A percentile compares a stretch with the other conserved stretches of the same genome.
phyloP scores from a whole-genome alignment of 2,113 vertebrate species.

The Syngnathus typhle region DNA sequence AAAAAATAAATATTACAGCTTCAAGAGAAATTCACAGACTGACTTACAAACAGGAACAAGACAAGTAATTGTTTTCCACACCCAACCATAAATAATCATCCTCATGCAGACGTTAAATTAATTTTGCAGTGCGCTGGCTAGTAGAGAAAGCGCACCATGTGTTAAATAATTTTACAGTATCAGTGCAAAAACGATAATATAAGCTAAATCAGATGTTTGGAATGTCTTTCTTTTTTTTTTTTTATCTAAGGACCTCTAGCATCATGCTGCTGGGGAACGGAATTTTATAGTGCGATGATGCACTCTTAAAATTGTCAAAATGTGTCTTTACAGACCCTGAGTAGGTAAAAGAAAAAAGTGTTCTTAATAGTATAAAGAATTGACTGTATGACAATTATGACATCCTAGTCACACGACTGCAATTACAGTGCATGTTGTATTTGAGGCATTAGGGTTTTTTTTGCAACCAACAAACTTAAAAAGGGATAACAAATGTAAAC shows the following conservation, averaged over 20 bases:
- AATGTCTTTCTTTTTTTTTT: constrained; percentile 36
- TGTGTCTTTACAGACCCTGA: constrained; percentile 10
- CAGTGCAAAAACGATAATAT: constrained; percentile 51
- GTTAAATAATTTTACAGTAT: constrained; percentile 46
- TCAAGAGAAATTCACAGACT: constrained; percentile 55
- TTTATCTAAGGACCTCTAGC: constrained; percentile 16
- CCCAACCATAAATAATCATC: constrained; percentile 47
- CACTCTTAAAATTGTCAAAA: constrained; percentile 31
- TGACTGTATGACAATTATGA: constrained; percentile 4
- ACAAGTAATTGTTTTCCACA: constrained; percentile 20
- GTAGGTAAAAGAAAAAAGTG: background rate
- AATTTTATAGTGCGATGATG: constrained; percentile 32
- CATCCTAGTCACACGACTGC: constrained; percentile 13
- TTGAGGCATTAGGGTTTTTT: constrained; percentile 14
- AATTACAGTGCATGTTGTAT: constrained; percentile 10
- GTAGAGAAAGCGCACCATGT: constrained; percentile 24
- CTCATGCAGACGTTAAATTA: constrained; percentile 31
- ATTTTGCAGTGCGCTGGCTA: constrained; percentile 35
- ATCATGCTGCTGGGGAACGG: constrained; percentile 26
- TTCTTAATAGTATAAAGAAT: background rate
- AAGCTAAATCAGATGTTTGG: constrained; percentile 23
- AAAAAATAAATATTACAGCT: constrained; percentile 48
- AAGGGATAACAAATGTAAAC: constrained; percentile 38
- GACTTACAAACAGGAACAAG: constrained; percentile 34
- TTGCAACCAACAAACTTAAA: constrained; percentile 15